Evolutionary conservation across 2,888 invertebrate genomes (phyloP), one percentile per base, ranked within the genome.

Genomic region (Amphipyra tragopoginis): DNA sequence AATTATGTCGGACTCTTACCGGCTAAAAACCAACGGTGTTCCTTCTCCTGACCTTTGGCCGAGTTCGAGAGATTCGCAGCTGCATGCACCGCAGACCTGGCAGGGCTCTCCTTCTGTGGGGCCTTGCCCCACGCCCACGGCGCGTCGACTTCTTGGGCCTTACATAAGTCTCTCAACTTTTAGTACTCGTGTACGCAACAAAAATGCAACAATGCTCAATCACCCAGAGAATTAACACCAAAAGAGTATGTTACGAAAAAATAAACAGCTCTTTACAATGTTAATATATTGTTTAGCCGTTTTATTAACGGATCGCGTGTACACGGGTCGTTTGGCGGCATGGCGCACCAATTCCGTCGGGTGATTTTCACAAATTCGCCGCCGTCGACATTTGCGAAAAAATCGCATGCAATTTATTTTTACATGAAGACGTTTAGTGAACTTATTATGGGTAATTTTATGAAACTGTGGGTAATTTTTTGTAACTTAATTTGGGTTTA

Each of bases 261-360:
- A 51, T 34, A 62, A 59, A 53, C 49, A n/a, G 9, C 15, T 64
- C 21, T 58, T 61, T 45, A 54, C 50, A 65, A 39, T 42, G 60
- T 50, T 43, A 45, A 57, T 50, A 53, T 42, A 58, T 61, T 62
- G 65, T 65, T 59, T 39, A 62, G 52, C 57, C 42, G 47, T 66
- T 67, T 70, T 78, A 78, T 77, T 72, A 50, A 63, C 57, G 52
- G 38, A 77, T 79, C 70, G 79, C 79, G 75, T 79, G 79, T 36
- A 29, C 21, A 39, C 34, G 14, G 50, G 52, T 60, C 75, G 49
- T 75, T 75, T 56, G 50, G 53, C 43, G 29, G 48, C 47, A 36
- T 38, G n/a, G 55, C 44, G 58, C 40, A 68, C 64, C 58, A 55
- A 72, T 67, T 60, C 64, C 55, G 56, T 53, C 39, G 51, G 59